phyloP scores from a whole-genome alignment of 2,888 invertebrate genomes.

The Corbicula japonica region DNA sequence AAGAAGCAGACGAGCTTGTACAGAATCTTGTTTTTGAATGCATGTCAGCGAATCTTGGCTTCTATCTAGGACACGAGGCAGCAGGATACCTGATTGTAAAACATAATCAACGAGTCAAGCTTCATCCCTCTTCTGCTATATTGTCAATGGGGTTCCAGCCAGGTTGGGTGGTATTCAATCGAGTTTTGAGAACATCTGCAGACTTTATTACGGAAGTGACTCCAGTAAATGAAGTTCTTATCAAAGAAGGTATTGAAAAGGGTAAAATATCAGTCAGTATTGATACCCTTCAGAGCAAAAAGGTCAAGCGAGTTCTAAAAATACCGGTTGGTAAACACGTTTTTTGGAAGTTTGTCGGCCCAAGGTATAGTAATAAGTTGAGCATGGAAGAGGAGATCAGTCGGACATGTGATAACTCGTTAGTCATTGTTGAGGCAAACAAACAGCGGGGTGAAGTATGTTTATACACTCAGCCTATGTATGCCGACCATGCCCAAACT shows the following conservation, averaged over 20 bases:
- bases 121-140: conserved; percentile 82
- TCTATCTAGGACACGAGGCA: conserved; percentile 76
- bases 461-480: conserved; percentile 60
- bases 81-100: conserved; percentile 76
- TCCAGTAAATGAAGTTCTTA: conserved; percentile 72
- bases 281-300: conserved; percentile 53
- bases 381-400: conserved; percentile 66
- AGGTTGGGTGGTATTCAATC: conserved; percentile 78
- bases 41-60: conserved; percentile 73
- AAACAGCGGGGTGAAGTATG: conserved; percentile 68
- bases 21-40: too few relatives aligned
- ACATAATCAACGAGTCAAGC: conserved; percentile 67
- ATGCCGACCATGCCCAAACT: conserved; percentile 25
- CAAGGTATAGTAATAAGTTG: conserved; percentile 65
- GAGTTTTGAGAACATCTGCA: conserved; percentile 75
- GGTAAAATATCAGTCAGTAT: conserved; percentile 62
- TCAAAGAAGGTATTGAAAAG: conserved; percentile 54
- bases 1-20: conserved; percentile 53
- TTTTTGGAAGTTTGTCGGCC: conserved; percentile 73
- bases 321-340: conserved; percentile 69
- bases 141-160: conserved; percentile 70
- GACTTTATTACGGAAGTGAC: conserved; percentile 79
- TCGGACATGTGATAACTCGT: conserved; percentile 39
- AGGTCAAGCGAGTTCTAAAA: conserved; percentile 57
- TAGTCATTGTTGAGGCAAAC: conserved; percentile 74